These are phyloP conservation scores for Cheirogaleus medius DNA, from an alignment of 2,113 vertebrate species.

Conservation along the genomic window DNA sequence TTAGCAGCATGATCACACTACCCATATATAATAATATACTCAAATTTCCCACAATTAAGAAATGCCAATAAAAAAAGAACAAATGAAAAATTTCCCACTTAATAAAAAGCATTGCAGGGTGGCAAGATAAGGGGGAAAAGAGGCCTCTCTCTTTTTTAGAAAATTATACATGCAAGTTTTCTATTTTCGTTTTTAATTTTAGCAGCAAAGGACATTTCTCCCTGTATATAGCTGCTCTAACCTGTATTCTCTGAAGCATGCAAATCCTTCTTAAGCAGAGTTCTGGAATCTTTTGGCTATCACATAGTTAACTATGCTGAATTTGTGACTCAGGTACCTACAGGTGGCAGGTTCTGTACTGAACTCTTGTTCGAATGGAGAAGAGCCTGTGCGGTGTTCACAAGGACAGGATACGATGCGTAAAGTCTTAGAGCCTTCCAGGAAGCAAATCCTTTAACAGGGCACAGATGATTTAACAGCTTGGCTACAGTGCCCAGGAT, in stretches of 20 bases:
- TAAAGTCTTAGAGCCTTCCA: background rate
- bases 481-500: slow-evolving; percentile 36
- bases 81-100: background rate
- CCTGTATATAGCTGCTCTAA: background rate
- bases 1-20: background rate
- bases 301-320: background rate
- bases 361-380: background rate
- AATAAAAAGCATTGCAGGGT: background rate
- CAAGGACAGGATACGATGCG: background rate
- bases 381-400: background rate
- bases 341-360: background rate
- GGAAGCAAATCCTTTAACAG: background rate
- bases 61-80: background rate
- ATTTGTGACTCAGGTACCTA: background rate
- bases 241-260: background rate
- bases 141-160: background rate
- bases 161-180: background rate
- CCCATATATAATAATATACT: background rate
- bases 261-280: background rate
- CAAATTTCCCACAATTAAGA: background rate
- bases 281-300: background rate
- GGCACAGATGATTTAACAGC: slow-evolving; percentile 25
- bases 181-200: background rate
- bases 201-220: background rate
- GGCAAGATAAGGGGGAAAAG: background rate